Conservation (phyloP, 1,140 invertebrate species). For the Anoplophora glabripennis region DNA sequence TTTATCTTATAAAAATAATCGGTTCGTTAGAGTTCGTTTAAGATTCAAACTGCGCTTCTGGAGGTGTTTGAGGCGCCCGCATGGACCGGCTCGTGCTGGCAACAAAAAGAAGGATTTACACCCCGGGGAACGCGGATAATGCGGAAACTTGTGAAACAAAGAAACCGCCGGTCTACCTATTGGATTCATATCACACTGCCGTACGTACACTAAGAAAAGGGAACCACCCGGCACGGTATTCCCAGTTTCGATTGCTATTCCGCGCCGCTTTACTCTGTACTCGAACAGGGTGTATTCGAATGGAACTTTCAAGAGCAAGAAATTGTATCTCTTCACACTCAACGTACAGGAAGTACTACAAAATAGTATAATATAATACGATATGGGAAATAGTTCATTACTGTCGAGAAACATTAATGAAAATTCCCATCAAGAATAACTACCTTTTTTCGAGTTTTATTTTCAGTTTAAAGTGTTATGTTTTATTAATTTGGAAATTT, state of each 20-base stretch:
- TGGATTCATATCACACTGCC: constrained; percentile 27
- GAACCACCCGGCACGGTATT: neutral
- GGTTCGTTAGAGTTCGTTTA: constrained; percentile 33
- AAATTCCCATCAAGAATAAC: no score
- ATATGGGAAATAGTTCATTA: neutral
- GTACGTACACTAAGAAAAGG: constrained; percentile 3
- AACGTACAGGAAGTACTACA: neutral
- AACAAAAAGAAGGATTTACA: constrained; percentile 43
- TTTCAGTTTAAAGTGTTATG: no score
- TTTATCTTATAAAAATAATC: constrained; percentile 37
- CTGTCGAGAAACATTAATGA: no score
- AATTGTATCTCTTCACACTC: neutral
- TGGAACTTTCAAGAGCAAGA: neutral
- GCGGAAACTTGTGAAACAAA: constrained; percentile 37
- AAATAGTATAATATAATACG: neutral
- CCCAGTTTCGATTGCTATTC: neutral
- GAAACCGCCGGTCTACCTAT: constrained; percentile 35
- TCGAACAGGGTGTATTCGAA: neutral
- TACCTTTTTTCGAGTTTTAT: no score
- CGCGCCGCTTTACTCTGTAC: neutral
- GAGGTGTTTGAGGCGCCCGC: constrained; percentile 26
- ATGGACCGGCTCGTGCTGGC: constrained; percentile 12
- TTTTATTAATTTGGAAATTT: no score
- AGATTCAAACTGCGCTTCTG: constrained; percentile 25
- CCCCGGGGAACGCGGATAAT: constrained; percentile 34